These are phyloP conservation scores for Phalera bucephala DNA, from an alignment of 2,888 invertebrate species.

Conservation along the genomic window DNA sequence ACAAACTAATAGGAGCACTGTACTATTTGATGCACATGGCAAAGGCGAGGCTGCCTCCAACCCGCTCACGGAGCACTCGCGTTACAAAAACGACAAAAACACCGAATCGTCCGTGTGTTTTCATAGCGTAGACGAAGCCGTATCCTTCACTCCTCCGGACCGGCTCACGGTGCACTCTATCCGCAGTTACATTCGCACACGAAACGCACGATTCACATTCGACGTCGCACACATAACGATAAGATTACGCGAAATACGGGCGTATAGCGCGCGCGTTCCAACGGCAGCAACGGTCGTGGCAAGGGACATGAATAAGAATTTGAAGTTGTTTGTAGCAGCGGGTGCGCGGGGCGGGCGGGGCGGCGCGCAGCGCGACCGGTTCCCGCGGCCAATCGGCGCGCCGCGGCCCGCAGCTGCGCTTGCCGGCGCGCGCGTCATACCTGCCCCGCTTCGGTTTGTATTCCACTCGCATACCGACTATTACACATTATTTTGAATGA, in stretches of 20 bases:
- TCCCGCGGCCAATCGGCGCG: constrained; percentile 67
- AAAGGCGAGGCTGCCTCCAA: constrained; percentile 64
- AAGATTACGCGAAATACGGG: constrained; percentile 79
- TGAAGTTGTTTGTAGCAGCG: constrained; percentile 69
- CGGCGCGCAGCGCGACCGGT: constrained; percentile 66
- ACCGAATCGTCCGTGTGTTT: constrained; percentile 57
- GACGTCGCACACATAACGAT: constrained; percentile 71
- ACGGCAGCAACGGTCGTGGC: constrained; percentile 78
- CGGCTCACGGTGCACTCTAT: constrained; percentile 28
- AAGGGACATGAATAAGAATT: constrained; percentile 80
- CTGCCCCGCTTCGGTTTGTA: constrained; percentile 57
- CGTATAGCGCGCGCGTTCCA: constrained; percentile 57
- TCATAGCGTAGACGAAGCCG: constrained; percentile 61
- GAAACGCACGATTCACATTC: constrained; percentile 50
- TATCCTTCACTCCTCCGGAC: constrained; percentile 27
- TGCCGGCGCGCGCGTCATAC: constrained; percentile 63
- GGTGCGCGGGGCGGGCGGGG: constrained; percentile 38
- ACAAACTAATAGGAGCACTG: constrained; percentile 77
- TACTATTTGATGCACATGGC: constrained; percentile 79
- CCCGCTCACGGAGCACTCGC: constrained; percentile 66
- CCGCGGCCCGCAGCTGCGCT: constrained; percentile 72
- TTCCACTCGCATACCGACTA: constrained; percentile 60
- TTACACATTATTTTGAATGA: constrained; percentile 68
- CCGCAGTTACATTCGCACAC: constrained; percentile 42
- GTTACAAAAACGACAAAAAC: constrained; percentile 77